Base-by-base conservation (phyloP, 2,113 vertebrate genomes). In the Oenanthe melanoleuca region DNA sequence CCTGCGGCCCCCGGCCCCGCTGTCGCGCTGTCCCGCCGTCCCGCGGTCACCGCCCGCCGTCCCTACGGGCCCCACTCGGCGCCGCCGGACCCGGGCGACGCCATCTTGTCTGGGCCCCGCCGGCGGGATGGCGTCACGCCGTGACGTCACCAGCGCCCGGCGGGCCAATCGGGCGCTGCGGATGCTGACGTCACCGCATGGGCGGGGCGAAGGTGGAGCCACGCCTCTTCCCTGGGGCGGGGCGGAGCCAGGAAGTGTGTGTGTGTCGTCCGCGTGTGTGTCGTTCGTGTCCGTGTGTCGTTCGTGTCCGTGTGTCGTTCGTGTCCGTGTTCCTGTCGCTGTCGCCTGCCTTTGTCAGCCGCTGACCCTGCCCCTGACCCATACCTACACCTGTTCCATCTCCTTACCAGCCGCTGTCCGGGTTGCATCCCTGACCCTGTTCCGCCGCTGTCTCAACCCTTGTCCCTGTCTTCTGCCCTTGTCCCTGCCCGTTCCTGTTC, bases 81-180 rank as follows among this genome's bases (percentile, higher is more conserved):
- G 7, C 45, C 65, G 13, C 72, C 77, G 20, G 15, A 13, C 12
- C 60, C 57, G 73, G 86, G 80, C 57, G 40, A 92, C 90, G 88
- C 96, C 96, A 96, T 96, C 77, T 96, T 96, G 40, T 84, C 83
- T 71, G n/a, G 56, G 38, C 64, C 56, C 65, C 47, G 47, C 84
- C 66, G 66, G 33, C 79, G 79, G 19, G 33, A 26, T 77, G 22
- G 40, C 79, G 90, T 60, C 66, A 77, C 56, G 3, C 8, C 28
- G 31, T 14, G 5, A 44, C 20, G 70, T 80, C 83, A 78, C 40
- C 29, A 31, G 34, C 26, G 20, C 7, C 12, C 6, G 15, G 5
- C 23, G 20, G 42, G 5, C 84, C 92, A 89, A 91, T 93, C 67
- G 17, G 56, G 8, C 25, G 44, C 10, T 1, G 12, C 1, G 7